These are phyloP conservation scores for Oceanites oceanicus DNA, from an alignment of 2,113 vertebrate genomes.

Conservation along the genomic window DNA sequence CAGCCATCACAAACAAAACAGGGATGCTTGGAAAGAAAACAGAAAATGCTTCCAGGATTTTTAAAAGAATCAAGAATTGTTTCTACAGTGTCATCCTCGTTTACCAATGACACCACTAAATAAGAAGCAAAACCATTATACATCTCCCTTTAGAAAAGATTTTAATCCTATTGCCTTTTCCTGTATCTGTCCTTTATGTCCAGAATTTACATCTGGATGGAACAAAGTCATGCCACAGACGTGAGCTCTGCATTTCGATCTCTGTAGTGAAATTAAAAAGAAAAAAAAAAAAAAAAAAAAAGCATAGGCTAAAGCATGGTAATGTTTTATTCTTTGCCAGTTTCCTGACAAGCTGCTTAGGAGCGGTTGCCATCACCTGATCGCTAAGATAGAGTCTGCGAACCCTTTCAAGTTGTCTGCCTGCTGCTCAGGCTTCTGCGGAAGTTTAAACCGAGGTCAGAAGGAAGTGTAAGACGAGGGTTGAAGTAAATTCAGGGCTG, in stretches of 20 bases:
- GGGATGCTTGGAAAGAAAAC: neutral
- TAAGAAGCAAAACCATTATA: neutral
- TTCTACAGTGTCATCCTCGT: neutral
- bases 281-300: neutral
- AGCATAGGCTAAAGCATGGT: neutral
- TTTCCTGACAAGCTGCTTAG: neutral
- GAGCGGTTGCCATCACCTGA: neutral
- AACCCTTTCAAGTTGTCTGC: neutral
- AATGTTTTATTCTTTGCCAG: neutral
- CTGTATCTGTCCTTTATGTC: neutral
- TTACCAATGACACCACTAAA: neutral
- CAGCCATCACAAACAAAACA: neutral
- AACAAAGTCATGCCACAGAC: neutral
- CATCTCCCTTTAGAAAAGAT: neutral
- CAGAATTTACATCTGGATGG: neutral
- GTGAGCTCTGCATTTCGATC: neutral
- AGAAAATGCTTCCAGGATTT: neutral
- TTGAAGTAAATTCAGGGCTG: neutral
- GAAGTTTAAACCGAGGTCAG: neutral
- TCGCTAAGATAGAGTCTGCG: neutral
- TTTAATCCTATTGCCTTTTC: neutral
- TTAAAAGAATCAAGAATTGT: neutral
- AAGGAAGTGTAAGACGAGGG: neutral
- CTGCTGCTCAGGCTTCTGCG: neutral
- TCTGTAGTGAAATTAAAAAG: neutral